A percentile compares a stretch with the other conserved stretches of the same genome.
These are phyloP conservation scores for Hylaeus anthracinus DNA, from an alignment of 1,140 invertebrate species.

Conservation along the genomic window DNA sequence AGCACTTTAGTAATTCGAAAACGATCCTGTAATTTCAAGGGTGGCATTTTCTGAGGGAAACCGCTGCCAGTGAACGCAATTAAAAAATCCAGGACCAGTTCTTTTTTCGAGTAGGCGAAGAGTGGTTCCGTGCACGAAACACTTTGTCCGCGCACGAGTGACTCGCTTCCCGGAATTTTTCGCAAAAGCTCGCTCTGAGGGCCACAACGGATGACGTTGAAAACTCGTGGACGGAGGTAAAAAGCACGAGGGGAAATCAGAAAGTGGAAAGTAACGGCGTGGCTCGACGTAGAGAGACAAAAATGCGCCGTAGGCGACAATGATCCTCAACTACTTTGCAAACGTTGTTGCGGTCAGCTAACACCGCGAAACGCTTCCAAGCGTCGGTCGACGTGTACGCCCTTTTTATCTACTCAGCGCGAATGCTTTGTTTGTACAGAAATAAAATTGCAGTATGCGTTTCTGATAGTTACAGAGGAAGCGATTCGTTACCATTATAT, in stretches of 20 bases:
- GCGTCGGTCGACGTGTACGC: background rate
- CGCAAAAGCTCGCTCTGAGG: background rate
- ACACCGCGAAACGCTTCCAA: constrained; percentile 8
- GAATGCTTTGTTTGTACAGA: no score
- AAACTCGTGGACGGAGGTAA: constrained; percentile 5
- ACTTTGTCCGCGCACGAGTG: constrained; percentile 17
- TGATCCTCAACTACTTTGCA: constrained; percentile 35
- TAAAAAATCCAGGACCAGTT: constrained; percentile 29
- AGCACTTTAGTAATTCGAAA: background rate
- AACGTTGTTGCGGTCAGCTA: constrained; percentile 50
- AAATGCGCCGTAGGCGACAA: constrained; percentile 32
- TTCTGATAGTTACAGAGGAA: no score
- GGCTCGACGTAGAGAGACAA: background rate
- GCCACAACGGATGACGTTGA: background rate
- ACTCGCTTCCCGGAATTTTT: constrained; percentile 20
- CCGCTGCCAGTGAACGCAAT: background rate
- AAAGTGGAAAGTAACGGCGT: constrained; percentile 25
- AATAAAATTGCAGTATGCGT: no score
- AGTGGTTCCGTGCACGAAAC: constrained; percentile 21
- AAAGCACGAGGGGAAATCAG: background rate
- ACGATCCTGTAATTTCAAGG: background rate
- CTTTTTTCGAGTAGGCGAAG: constrained; percentile 12
- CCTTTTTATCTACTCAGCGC: no score
- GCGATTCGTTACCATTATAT: no score
- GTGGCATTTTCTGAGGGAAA: background rate